Percentiles rank a stretch among this genome's conserved stretches.
These are phyloP conservation scores for Hypocryptadius cinnamomeus DNA, from an alignment of 2,113 vertebrate species.

Conservation along the genomic window DNA sequence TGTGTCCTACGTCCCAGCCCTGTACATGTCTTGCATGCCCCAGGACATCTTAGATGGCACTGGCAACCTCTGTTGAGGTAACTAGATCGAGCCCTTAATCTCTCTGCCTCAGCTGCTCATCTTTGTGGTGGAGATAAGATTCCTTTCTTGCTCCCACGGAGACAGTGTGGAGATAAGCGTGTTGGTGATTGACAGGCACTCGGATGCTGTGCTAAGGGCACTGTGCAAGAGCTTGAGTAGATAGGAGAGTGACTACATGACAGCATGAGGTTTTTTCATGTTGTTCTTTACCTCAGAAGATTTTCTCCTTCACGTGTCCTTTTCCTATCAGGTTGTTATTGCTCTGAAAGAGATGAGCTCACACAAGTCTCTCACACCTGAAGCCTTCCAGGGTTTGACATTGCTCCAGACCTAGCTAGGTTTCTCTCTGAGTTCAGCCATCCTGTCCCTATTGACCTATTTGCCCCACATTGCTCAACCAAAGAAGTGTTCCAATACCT, in stretches of 20 bases:
- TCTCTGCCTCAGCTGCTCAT: neutral
- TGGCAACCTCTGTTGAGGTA: neutral
- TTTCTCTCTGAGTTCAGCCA: neutral
- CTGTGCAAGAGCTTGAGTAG: neutral
- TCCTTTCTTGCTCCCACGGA: neutral
- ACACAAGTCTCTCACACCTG: neutral
- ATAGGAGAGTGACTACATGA: conserved; percentile 7
- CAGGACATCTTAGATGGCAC: neutral
- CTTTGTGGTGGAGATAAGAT: conserved; percentile 1
- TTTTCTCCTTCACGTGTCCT: conserved; percentile 6
- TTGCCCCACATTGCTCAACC: neutral
- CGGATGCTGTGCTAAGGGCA: neutral
- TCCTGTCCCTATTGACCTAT: neutral
- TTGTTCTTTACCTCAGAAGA: neutral
- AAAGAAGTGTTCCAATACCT: neutral
- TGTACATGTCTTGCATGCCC: neutral
- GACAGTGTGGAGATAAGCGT: neutral
- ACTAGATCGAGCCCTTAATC: neutral
- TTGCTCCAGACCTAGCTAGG: neutral
- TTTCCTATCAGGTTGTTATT: neutral
- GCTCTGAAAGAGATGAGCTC: neutral
- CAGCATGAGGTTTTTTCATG: neutral
- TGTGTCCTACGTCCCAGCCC: neutral
- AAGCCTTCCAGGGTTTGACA: neutral
- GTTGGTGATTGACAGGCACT: conserved; percentile 8